Conservation (phyloP, 2,113 vertebrate species). For the Tauraco erythrolophus region DNA sequence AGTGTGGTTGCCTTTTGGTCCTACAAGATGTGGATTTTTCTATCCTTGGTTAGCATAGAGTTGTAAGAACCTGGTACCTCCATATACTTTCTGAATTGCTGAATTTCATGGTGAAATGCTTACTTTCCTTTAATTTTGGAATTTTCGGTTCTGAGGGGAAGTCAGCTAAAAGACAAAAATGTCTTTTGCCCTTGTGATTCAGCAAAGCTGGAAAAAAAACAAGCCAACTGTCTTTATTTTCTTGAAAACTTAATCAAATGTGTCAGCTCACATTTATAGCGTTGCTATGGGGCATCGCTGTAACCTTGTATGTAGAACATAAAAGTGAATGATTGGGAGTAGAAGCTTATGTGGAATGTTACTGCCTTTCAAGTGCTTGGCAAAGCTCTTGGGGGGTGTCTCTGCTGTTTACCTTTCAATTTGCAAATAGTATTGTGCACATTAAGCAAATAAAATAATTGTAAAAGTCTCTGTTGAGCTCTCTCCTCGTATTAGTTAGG, state of each 20-base stretch:
- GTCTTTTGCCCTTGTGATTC: neutral
- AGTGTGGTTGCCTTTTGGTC: neutral
- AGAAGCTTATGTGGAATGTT: neutral
- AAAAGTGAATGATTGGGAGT: neutral
- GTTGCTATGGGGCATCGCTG: neutral
- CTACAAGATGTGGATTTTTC: neutral
- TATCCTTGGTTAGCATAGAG: neutral
- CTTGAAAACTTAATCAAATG: neutral
- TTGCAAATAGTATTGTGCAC: neutral
- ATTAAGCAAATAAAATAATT: neutral
- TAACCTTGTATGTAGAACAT: neutral
- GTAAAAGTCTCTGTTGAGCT: neutral
- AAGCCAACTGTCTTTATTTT: neutral
- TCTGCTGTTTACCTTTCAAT: neutral
- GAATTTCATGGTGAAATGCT: neutral
- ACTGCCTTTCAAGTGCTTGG: neutral
- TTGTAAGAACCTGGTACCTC: neutral
- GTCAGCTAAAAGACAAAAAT: neutral
- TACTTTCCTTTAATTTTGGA: neutral
- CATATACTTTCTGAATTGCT: neutral
- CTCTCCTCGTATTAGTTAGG: neutral
- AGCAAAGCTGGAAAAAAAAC: neutral
- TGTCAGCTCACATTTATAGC: conserved; percentile 4
- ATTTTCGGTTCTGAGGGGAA: neutral
- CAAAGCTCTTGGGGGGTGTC: neutral